These are phyloP conservation scores for Gymnobelideus leadbeateri DNA, from an alignment of 2,113 vertebrate genomes.

Conservation along the genomic window DNA sequence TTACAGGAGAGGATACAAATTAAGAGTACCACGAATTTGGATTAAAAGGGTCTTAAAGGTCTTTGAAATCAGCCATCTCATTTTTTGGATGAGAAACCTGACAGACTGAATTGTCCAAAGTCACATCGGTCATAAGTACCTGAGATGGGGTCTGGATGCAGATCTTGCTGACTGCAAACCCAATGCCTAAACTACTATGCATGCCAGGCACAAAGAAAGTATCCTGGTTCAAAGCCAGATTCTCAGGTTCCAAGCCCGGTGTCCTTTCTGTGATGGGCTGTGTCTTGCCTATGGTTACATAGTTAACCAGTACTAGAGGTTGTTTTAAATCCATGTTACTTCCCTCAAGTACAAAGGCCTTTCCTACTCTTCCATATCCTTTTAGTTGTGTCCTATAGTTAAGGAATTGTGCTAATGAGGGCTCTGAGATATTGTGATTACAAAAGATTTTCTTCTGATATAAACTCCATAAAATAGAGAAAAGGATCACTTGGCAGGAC, in stretches of 20 bases:
- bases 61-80: neutral
- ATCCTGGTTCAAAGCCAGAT: neutral
- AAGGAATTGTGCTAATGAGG: neutral
- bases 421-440: neutral
- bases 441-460: neutral
- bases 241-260: neutral
- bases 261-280: neutral
- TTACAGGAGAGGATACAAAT: neutral
- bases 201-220: neutral
- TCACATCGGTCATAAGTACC: neutral
- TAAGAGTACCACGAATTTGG: neutral
- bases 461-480: neutral
- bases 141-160: neutral
- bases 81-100: neutral
- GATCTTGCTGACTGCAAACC: neutral
- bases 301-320: neutral
- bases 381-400: neutral
- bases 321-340: neutral
- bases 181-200: too few species aligned
- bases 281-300: neutral
- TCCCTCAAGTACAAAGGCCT: neutral
- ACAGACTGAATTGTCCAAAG: neutral
- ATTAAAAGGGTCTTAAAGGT: neutral
- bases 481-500: neutral
- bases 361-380: neutral